These are phyloP conservation scores for Coranthus polyacanthus DNA, from an alignment of 2,797 vertebrate species.

Conservation along the genomic window DNA sequence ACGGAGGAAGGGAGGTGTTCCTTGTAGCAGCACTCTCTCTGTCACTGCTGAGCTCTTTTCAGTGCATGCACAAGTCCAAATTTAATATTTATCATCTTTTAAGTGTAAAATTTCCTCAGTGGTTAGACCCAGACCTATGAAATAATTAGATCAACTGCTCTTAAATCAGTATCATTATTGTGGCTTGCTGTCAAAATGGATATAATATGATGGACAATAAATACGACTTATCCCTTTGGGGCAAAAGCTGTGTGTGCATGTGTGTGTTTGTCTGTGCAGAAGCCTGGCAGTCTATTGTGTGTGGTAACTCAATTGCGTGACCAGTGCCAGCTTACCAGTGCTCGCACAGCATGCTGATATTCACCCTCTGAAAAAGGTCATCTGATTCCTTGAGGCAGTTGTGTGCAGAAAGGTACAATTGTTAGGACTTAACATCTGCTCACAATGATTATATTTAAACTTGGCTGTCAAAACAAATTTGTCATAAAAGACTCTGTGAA, in stretches of 20 bases:
- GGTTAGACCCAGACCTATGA: conserved; percentile 51
- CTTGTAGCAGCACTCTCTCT: conserved; percentile 73
- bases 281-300: conserved; percentile 50
- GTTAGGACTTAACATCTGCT: conserved; percentile 42
- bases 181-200: conserved; percentile 60
- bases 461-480: conserved; percentile 55
- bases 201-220: conserved; percentile 51
- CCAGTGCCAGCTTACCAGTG: conserved; percentile 51
- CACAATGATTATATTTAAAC: conserved; percentile 52
- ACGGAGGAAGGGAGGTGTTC: conserved; percentile 79
- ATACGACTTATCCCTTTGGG: conserved; percentile 56
- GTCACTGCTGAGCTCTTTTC: conserved; percentile 65
- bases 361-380: conserved; percentile 73
- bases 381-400: conserved; percentile 47
- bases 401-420: conserved; percentile 39
- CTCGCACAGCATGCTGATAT: conserved; percentile 64
- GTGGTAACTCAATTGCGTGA: conserved; percentile 67
- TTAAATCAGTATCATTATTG: conserved; percentile 53
- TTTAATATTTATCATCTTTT: conserved; percentile 75
- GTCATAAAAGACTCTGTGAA: conserved; percentile 29
- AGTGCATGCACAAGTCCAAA: conserved; percentile 51
- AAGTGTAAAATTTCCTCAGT: conserved; percentile 62
- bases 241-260: conserved; percentile 29
- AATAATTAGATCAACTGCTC: conserved; percentile 64
- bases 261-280: conserved; percentile 22